Conservation (phyloP, 2,888 invertebrate species). For the Caenorhabditis macrosperma region DNA sequence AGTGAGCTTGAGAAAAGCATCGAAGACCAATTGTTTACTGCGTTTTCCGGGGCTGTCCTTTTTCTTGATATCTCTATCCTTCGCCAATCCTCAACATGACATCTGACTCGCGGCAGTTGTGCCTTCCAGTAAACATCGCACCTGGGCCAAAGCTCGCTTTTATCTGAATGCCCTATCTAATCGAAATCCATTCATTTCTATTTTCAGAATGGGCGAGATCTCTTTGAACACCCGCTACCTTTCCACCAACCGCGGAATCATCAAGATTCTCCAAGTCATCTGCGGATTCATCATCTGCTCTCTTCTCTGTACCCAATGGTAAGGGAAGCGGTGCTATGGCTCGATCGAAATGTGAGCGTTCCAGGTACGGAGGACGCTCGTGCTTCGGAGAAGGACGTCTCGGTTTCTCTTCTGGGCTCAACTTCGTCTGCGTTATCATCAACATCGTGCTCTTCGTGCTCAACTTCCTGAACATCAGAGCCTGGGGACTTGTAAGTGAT, state of each 20-base stretch:
- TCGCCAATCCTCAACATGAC: conserved; percentile 10
- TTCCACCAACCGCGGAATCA: conserved; percentile 72
- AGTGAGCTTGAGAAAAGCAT: conserved; percentile 17
- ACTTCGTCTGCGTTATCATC: conserved; percentile 71
- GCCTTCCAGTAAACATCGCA: not conserved
- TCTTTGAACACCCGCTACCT: conserved; percentile 72
- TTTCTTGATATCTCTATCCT: conserved; percentile 9
- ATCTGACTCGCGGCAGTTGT: conserved; percentile 19
- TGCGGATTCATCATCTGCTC: conserved; percentile 77
- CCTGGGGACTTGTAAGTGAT: conserved; percentile 71
- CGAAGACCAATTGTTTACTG: conserved; percentile 51
- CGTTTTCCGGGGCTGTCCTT: conserved; percentile 29
- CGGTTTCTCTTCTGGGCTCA: conserved; percentile 71
- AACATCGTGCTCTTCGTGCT: conserved; percentile 74
- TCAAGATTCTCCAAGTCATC: conserved; percentile 74
- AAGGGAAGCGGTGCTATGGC: not conserved
- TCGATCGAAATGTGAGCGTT: not conserved
- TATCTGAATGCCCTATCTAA: not conserved
- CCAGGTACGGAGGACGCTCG: conserved; percentile 74
- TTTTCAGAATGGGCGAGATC: conserved; percentile 69
- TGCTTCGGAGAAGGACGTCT: conserved; percentile 75
- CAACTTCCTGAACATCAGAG: conserved; percentile 75
- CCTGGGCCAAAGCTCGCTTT: not conserved
- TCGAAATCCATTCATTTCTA: not conserved
- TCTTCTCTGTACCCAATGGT: conserved; percentile 74